Evolutionary conservation across 1,140 invertebrate genomes (phyloP).

Genomic region (Eupristina koningsbergeri): DNA sequence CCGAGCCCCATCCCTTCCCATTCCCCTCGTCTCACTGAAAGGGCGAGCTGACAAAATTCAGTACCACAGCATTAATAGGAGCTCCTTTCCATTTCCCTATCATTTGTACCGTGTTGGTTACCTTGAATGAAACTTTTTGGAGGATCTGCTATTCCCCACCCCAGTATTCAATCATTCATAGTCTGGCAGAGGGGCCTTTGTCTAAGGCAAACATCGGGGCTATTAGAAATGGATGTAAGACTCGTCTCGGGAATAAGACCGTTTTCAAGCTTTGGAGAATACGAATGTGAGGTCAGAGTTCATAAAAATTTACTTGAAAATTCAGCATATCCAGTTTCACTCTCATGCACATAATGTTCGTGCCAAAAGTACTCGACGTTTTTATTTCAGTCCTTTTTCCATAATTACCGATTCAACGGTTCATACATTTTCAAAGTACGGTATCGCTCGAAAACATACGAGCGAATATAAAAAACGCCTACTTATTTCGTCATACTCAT

Average conservation of each 20-base stretch:
- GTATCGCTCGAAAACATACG: neutral
- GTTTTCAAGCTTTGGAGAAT: neutral
- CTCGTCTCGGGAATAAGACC: neutral
- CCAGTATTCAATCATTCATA: neutral
- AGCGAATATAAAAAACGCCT: neutral
- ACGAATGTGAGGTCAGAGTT: no score
- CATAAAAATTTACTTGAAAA: no score
- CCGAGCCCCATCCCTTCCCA: neutral
- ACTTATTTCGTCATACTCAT: neutral
- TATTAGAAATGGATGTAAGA: neutral
- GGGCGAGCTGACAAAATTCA: neutral
- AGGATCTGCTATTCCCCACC: neutral
- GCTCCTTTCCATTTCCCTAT: neutral
- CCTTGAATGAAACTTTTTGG: neutral
- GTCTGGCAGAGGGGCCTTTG: neutral
- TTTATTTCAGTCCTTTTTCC: neutral
- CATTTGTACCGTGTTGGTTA: neutral
- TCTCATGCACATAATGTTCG: no score
- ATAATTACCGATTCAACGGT: neutral
- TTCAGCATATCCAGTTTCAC: no score
- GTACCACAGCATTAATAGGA: neutral
- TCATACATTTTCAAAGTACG: no score
- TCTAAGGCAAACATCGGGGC: neutral
- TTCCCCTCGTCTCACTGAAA: neutral
- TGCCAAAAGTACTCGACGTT: neutral